Evolutionary conservation across 2,888 invertebrate species (phyloP).

Genomic region (Macaria liturata): DNA sequence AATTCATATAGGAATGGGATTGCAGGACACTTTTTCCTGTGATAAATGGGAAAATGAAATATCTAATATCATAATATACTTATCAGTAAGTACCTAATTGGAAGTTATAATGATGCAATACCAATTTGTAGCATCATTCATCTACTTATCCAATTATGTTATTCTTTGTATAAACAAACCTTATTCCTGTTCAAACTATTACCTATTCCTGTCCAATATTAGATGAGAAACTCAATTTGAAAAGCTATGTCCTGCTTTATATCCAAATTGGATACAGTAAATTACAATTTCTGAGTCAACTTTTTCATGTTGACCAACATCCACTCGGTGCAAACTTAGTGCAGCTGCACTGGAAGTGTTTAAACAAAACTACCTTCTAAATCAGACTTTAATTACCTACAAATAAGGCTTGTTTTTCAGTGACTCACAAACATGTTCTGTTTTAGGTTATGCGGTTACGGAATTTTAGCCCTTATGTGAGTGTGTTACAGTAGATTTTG

Average conservation of each 20-base stretch:
- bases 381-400: conserved; percentile 1
- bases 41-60: too few relatives aligned
- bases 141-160: too few relatives aligned
- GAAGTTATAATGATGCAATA: too few relatives aligned
- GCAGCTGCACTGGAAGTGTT: conserved; percentile 46
- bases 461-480: conserved; percentile 8
- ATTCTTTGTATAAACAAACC: too few relatives aligned
- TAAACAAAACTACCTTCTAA: background rate
- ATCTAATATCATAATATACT: too few relatives aligned
- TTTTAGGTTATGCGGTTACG: conserved; percentile 9
- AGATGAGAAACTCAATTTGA: background rate
- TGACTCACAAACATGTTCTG: conserved; percentile 16
- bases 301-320: conserved; percentile 32
- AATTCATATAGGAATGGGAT: too few relatives aligned
- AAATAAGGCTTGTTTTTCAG: conserved; percentile 21
- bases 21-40: too few relatives aligned
- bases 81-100: too few relatives aligned
- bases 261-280: conserved; percentile 1
- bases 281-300: conserved; percentile 8
- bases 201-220: background rate
- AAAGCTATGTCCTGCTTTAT: conserved; percentile 2
- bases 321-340: conserved; percentile 55
- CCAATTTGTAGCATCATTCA: too few relatives aligned
- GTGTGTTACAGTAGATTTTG: conserved; percentile 15
- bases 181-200: background rate